Base-by-base conservation (phyloP, 2,888 invertebrate species). In the Rotaria sp. region DNA sequence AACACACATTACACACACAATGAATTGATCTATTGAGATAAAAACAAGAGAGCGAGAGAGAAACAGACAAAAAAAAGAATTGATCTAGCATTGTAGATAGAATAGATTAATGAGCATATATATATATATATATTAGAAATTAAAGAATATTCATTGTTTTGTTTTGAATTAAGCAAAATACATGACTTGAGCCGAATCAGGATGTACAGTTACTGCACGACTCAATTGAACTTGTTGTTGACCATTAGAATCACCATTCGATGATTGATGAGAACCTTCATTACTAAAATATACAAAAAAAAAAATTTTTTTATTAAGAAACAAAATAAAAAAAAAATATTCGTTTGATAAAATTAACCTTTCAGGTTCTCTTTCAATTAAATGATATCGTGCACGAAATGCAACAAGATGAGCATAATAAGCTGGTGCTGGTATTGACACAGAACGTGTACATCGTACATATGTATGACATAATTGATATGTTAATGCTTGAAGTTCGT, bases 101-200 rank as follows among this genome's bases (percentile, higher is more conserved):
- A 80, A 45, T 80, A 80, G 41, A 80, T n/a, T 80, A 80, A 11
- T 45, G 80, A 80, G 45, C 80, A 45, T 45, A 24, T n/a, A n/a
- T n/a, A n/a, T n/a, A n/a, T n/a, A n/a, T n/a, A n/a, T n/a, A n/a
- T 80, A 4, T 80, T 41, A 45, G n/a, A 38, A 75, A 21, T 35
- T n/a, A n/a, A 41, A 75, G 75, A 80, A 80, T 45, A 80, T 45
- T 80, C 41, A 24, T 41, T 41, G 41, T 50, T 26, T 45, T 26
- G 1, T 45, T 45, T 10, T 26, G 2, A 18, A n/a, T 45, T 88
- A 99, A 91, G 99, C 99, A 92, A 99, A 99, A 93, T 99, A 99
- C 99, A 99, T 99, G 92, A 99, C 99, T 93, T 97, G 96, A 92
- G 97, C 97, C 90, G 99, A 97, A 92, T 99, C 97, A 52, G 97